Evolutionary conservation across 2,888 invertebrate species (phyloP).

Genomic region (Harmothoe impar): DNA sequence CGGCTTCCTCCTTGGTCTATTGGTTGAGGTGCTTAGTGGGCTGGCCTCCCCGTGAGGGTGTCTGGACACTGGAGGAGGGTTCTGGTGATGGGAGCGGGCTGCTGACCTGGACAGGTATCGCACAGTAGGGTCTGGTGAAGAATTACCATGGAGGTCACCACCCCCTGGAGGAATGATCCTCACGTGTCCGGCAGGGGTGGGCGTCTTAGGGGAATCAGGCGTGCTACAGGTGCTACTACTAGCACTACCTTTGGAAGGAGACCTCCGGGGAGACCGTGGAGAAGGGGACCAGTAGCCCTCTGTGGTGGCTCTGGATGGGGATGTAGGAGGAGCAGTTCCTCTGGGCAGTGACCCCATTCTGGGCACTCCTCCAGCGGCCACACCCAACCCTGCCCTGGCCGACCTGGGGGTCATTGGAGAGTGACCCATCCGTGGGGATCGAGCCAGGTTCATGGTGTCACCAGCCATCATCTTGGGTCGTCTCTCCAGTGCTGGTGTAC

Average conservation of each 20-base stretch:
- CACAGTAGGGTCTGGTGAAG: constrained; percentile 10
- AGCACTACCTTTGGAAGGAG: not conserved
- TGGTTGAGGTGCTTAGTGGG: not conserved
- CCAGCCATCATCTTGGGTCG: constrained; percentile 58
- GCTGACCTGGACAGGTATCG: constrained; percentile 24
- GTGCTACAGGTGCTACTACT: not conserved
- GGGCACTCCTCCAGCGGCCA: not conserved
- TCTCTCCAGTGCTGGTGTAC: constrained; percentile 24
- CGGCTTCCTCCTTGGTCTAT: not conserved
- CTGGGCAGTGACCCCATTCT: constrained; percentile 22
- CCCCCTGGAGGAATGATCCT: constrained; percentile 16
- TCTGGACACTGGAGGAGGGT: not conserved
- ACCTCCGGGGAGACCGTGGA: not conserved
- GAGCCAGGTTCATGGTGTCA: constrained; percentile 32
- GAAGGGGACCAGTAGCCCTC: not conserved
- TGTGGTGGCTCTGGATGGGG: not conserved
- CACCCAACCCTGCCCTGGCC: not conserved
- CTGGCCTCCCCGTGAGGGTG: not conserved
- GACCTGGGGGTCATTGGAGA: not conserved
- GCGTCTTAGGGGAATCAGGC: constrained; percentile 5
- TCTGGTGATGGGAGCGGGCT: not conserved
- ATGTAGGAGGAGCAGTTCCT: not conserved
- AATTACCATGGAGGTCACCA: not conserved
- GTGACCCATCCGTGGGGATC: not conserved
- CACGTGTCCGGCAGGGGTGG: constrained; percentile 34